phyloP scores from a whole-genome alignment of 2,888 invertebrate genomes.

The Luperina nickerlii region DNA sequence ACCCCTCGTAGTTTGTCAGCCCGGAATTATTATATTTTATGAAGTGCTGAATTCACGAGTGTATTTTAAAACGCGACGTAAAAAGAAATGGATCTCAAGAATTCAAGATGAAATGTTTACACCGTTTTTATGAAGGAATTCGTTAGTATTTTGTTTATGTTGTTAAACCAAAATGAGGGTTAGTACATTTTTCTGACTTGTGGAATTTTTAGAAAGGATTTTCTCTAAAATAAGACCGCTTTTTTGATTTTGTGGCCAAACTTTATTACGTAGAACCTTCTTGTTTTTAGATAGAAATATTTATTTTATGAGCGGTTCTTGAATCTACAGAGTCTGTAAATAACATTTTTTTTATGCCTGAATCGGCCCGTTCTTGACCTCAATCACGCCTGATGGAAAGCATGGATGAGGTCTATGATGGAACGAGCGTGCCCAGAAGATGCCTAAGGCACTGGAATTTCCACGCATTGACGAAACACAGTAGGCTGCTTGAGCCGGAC shows the following conservation, averaged over 20 bases:
- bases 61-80: conserved; percentile 21
- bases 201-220: not conserved
- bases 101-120: conserved; percentile 14
- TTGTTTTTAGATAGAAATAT: not conserved
- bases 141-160: not conserved
- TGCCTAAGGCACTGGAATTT: too few relatives aligned
- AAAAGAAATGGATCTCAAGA: conserved; percentile 13
- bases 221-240: not conserved
- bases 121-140: not conserved
- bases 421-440: too few relatives aligned
- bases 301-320: not conserved
- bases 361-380: too few relatives aligned
- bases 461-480: too few relatives aligned
- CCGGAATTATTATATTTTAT: conserved; percentile 29
- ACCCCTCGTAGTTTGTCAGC: conserved; percentile 16
- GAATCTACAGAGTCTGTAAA: not conserved
- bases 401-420: too few relatives aligned
- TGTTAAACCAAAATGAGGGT: not conserved
- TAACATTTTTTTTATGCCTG: not conserved
- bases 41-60: conserved; percentile 15
- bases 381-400: too few relatives aligned
- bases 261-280: not conserved
- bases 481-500: too few relatives aligned
- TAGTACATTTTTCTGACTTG: not conserved
- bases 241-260: not conserved